phyloP scores from a whole-genome alignment of 2,113 vertebrate genomes.

The Siniperca chuatsi region DNA sequence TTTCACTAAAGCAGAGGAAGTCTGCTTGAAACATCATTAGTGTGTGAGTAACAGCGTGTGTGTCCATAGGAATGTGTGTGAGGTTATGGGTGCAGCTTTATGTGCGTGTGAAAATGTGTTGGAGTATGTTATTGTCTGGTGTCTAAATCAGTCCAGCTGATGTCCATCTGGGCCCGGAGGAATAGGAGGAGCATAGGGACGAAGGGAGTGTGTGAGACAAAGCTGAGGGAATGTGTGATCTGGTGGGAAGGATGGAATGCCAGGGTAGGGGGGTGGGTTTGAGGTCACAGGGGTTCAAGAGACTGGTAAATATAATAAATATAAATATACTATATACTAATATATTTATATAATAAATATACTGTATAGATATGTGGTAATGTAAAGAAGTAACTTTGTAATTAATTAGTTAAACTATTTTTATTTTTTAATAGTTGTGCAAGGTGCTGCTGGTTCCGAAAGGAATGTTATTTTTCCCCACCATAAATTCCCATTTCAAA shows the following conservation, averaged over 20 bases:
- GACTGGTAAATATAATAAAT: background rate
- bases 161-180: constrained; percentile 70
- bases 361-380: background rate
- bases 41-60: constrained; percentile 13
- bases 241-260: constrained; percentile 1
- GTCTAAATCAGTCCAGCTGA: constrained; percentile 65
- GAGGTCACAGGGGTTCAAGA: constrained; percentile 56
- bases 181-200: constrained; percentile 52
- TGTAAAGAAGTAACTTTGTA: background rate
- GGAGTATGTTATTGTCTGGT: constrained; percentile 60
- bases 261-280: constrained; percentile 12
- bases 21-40: background rate
- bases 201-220: constrained; percentile 58
- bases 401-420: background rate
- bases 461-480: no score
- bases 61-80: constrained; percentile 5
- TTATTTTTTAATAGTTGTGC: background rate
- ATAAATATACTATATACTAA: no score
- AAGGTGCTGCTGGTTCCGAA: no score
- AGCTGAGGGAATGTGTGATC: constrained; percentile 53
- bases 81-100: constrained; percentile 6
- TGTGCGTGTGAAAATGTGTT: constrained; percentile 39
- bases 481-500: no score
- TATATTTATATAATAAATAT: no score
- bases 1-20: background rate